Conservation (phyloP, 2,888 invertebrate species). For the Gymnocheta viridis region DNA sequence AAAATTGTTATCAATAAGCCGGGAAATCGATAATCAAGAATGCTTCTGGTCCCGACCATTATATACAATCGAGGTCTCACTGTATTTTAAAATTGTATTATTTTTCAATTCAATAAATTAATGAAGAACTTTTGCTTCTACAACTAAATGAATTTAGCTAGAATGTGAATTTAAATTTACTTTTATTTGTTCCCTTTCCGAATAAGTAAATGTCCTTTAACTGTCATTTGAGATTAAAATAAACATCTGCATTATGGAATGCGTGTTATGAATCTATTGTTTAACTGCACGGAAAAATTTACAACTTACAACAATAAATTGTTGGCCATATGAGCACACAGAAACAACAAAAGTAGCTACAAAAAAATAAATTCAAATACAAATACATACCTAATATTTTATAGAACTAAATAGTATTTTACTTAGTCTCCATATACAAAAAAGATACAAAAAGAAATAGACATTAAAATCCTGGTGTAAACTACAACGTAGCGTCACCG, state of each 20-base stretch:
- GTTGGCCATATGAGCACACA: constrained; percentile 71
- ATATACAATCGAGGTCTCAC: too few species aligned
- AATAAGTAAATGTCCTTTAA: constrained; percentile 66
- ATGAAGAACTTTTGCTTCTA: not conserved
- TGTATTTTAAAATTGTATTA: too few species aligned
- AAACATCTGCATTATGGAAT: constrained; percentile 73
- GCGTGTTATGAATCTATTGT: constrained; percentile 78
- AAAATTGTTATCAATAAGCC: too few species aligned
- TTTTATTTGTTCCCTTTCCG: not conserved
- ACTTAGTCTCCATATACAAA: constrained; percentile 10
- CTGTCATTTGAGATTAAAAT: constrained; percentile 73
- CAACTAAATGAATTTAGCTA: not conserved
- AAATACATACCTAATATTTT: constrained; percentile 37
- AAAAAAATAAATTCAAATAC: constrained; percentile 53
- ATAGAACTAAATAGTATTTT: constrained; percentile 15
- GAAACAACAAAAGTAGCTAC: constrained; percentile 70
- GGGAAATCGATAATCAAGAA: too few species aligned
- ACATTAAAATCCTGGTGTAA: constrained; percentile 64
- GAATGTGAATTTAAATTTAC: not conserved
- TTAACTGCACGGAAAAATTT: constrained; percentile 79
- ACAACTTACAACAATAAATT: constrained; percentile 74
- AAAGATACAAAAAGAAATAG: constrained; percentile 32
- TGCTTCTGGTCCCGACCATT: too few species aligned
- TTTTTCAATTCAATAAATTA: too few species aligned
- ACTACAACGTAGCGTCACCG: constrained; percentile 56